These are phyloP conservation scores for Prunella strophiata DNA, from an alignment of 2,797 vertebrate genomes.

Conservation along the genomic window DNA sequence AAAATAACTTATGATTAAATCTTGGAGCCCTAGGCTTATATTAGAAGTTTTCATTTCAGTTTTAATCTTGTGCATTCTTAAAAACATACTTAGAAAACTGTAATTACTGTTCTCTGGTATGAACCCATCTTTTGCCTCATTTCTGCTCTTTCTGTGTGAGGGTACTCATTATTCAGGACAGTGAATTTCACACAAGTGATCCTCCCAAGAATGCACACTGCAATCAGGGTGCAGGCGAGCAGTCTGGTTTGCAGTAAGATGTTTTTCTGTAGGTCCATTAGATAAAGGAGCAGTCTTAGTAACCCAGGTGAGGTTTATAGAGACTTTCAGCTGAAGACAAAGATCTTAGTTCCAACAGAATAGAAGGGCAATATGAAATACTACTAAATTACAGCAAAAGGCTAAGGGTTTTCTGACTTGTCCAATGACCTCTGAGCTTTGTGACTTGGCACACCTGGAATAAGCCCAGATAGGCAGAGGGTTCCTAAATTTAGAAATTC, in stretches of 20 bases:
- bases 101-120: background rate
- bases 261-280: background rate
- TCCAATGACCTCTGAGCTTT: background rate
- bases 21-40: background rate
- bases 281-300: background rate
- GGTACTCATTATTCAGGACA: background rate
- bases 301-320: background rate
- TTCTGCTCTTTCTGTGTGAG: background rate
- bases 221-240: background rate
- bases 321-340: background rate
- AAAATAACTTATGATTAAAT: background rate
- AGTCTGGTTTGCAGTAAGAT: background rate
- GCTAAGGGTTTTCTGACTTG: background rate
- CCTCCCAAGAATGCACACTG: background rate
- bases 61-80: background rate
- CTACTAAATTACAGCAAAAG: background rate
- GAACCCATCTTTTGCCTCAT: background rate
- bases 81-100: background rate
- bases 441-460: background rate
- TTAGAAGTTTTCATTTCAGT: background rate
- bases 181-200: background rate
- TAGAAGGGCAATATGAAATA: background rate
- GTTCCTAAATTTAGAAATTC: background rate
- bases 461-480: background rate
- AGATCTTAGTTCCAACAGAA: background rate